A percentile compares a stretch with the other conserved stretches of the same genome.
Evolutionary conservation across 35 echinoderm and acorn worm genomes (phyloP).

Genomic region (Holothuria glaberrima): DNA sequence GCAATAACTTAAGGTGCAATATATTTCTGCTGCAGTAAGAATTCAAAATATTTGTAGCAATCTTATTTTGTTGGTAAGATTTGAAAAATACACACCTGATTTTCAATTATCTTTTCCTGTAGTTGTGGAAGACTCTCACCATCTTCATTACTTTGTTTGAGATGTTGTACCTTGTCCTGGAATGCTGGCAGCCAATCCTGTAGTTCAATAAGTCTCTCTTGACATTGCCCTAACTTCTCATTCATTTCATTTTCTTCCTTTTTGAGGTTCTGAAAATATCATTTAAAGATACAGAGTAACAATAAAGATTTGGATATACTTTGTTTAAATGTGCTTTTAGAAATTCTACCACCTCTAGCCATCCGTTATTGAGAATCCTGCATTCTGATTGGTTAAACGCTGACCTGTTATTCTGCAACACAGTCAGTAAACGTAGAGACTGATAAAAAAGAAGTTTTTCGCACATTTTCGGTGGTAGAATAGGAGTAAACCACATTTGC

Average conservation of each 20-base stretch:
- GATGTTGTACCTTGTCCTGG: constrained; percentile 14
- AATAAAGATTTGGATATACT: no score
- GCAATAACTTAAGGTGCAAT: no score
- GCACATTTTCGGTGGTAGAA: no score
- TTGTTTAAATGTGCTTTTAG: no score
- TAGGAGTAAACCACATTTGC: no score
- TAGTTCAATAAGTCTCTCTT: constrained; percentile 54
- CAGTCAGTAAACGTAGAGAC: no score
- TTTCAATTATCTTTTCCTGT: constrained; percentile 81
- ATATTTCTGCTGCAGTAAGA: no score
- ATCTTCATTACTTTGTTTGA: constrained; percentile 34
- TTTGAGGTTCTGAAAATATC: background rate
- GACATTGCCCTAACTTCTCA: constrained; percentile 54
- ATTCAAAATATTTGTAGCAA: background rate
- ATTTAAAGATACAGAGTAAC: background rate
- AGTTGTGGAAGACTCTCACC: constrained; percentile 51
- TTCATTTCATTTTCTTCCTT: constrained; percentile 57
- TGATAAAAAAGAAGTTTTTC: no score
- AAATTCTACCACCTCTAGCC: no score
- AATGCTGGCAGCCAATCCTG: constrained; percentile 57
- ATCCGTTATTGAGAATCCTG: no score
- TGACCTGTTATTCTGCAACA: no score
- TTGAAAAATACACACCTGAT: constrained; percentile 70
- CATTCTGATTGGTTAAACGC: no score
- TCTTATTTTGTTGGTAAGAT: background rate